A percentile compares a stretch with the other conserved stretches of the same genome.
phyloP scores from a whole-genome alignment of 2,888 invertebrate genomes.

The Drosophila nr. perissopoda region DNA sequence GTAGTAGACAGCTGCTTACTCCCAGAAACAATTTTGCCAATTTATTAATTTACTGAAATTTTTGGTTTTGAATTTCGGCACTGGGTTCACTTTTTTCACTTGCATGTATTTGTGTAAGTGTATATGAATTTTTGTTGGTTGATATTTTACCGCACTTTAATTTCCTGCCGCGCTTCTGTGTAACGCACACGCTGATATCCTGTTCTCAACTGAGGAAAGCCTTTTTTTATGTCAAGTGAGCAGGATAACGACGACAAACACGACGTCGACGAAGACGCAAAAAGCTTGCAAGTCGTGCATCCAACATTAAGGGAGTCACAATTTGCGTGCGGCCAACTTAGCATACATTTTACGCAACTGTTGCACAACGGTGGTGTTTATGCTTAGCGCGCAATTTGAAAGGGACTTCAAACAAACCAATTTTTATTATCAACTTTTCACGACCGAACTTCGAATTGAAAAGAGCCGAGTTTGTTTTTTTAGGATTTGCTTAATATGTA shows the following conservation, averaged over 20 bases:
- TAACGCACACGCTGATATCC: constrained; percentile 83
- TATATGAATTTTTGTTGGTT: constrained; percentile 29
- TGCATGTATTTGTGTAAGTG: constrained; percentile 37
- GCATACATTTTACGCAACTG: not conserved
- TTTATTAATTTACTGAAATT: constrained; percentile 33
- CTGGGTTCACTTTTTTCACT: constrained; percentile 34
- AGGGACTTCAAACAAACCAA: not conserved
- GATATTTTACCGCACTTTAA: constrained; percentile 46
- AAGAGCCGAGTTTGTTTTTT: not conserved
- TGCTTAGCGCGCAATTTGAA: not conserved
- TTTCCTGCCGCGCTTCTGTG: constrained; percentile 48
- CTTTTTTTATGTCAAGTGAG: constrained; percentile 63
- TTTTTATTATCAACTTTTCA: not conserved
- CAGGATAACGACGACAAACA: constrained; percentile 59
- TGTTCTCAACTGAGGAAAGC: constrained; percentile 83
- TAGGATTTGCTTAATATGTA: constrained; percentile 31
- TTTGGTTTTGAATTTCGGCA: constrained; percentile 37
- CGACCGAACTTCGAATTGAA: not conserved
- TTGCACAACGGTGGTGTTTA: constrained; percentile 30
- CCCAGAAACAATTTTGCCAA: constrained; percentile 9
- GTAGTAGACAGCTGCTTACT: constrained; percentile 28
- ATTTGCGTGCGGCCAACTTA: constrained; percentile 47
- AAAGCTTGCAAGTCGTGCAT: constrained; percentile 50
- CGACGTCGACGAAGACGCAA: constrained; percentile 22
- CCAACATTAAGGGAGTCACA: constrained; percentile 46